phyloP scores from a whole-genome alignment of 2,797 vertebrate genomes.

The Morelia viridis region DNA sequence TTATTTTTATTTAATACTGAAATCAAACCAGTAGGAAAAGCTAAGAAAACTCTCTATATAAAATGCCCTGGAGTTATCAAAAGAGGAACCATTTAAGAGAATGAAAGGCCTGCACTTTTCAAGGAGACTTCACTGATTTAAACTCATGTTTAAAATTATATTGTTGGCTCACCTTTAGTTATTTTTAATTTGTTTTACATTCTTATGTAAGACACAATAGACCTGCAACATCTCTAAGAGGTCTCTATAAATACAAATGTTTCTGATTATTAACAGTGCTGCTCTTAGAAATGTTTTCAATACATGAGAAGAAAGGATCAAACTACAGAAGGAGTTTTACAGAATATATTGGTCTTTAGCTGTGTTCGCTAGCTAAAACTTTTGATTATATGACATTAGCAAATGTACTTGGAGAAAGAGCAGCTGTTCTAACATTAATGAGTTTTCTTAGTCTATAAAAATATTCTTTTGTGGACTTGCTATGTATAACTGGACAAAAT shows the following conservation, averaged over 20 bases:
- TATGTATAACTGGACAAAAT: neutral
- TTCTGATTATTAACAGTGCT: neutral
- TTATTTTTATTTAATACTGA: neutral
- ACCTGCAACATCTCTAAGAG: neutral
- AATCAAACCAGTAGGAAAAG: neutral
- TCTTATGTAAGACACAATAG: neutral
- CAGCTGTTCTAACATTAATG: neutral
- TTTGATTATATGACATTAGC: neutral
- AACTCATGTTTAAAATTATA: neutral
- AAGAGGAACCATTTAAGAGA: neutral
- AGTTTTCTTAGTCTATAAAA: conserved; percentile 1
- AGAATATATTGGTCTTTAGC: neutral
- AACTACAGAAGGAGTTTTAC: neutral
- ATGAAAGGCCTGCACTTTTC: neutral
- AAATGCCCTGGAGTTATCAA: neutral
- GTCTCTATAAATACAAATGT: neutral
- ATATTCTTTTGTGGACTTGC: neutral
- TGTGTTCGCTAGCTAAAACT: neutral
- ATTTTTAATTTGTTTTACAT: neutral
- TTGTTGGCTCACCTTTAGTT: neutral
- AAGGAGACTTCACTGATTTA: neutral
- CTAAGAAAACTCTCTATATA: neutral
- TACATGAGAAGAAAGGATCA: neutral
- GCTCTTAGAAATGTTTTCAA: neutral
- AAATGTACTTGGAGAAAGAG: neutral